phyloP scores from a whole-genome alignment of 2,888 invertebrate species.

The Acanthosepion esculentum region DNA sequence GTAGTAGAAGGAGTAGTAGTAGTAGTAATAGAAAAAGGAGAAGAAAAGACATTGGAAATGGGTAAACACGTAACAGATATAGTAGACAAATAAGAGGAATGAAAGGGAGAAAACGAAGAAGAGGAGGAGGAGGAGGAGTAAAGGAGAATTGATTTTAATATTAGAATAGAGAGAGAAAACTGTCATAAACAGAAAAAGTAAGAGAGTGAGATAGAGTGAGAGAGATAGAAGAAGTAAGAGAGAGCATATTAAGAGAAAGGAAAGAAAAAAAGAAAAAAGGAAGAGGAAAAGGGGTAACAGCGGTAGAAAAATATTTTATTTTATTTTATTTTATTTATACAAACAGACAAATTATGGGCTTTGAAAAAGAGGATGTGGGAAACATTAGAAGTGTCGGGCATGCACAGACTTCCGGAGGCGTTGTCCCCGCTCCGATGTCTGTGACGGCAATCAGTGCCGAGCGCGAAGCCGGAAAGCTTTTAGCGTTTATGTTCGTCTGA shows the following conservation, averaged over 20 bases:
- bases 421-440: not conserved
- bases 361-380: not conserved
- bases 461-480: conserved; percentile 20
- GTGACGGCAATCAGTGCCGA: not conserved
- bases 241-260: not conserved
- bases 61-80: not conserved
- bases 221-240: not conserved
- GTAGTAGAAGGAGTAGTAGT: not conserved
- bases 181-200: not conserved
- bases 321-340: not conserved
- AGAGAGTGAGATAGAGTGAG: no score
- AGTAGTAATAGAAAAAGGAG: not conserved
- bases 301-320: not conserved
- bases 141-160: not conserved
- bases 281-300: not conserved
- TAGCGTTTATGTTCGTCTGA: not conserved
- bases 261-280: not conserved
- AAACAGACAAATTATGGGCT: not conserved
- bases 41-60: not conserved
- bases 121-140: not conserved
- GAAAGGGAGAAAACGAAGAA: not conserved
- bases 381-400: not conserved
- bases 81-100: not conserved
- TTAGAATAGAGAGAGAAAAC: not conserved
- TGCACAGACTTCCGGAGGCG: not conserved